Evolutionary conservation across 2,888 invertebrate species (phyloP).

Genomic region (Dynastes hyllus): DNA sequence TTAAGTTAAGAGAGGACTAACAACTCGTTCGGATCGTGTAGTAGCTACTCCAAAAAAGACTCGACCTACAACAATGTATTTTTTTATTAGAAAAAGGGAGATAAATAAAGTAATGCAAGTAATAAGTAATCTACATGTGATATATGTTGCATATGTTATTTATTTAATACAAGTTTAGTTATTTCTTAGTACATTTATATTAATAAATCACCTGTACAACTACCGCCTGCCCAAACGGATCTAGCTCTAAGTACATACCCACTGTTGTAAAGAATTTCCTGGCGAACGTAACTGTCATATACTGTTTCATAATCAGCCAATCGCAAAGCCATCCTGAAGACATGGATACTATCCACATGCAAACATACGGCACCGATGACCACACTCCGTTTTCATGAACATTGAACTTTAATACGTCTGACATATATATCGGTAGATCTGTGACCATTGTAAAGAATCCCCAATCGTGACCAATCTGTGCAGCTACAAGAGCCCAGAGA

Average conservation of each 20-base stretch:
- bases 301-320: conserved; percentile 77
- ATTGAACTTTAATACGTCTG: conserved; percentile 79
- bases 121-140: too few species aligned
- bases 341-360: conserved; percentile 80
- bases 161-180: too few species aligned
- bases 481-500: conserved; percentile 83
- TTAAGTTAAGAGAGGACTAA: too few species aligned
- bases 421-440: conserved; percentile 82
- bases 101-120: too few species aligned
- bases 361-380: conserved; percentile 78
- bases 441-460: conserved; percentile 83
- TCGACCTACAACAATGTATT: too few species aligned
- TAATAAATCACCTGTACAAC: too few species aligned
- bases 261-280: conserved; percentile 80
- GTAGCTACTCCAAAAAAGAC: too few species aligned
- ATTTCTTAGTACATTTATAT: too few species aligned
- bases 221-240: neutral
- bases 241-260: conserved; percentile 70
- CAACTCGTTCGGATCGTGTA: too few species aligned
- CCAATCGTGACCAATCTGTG: conserved; percentile 83
- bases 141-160: too few species aligned
- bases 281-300: conserved; percentile 74
- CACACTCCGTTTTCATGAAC: conserved; percentile 78
- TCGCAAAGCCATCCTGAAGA: conserved; percentile 81
- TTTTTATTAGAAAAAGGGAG: too few species aligned